These are phyloP conservation scores for Chrysomela aeneicollis DNA, from an alignment of 2,888 invertebrate species.

Conservation along the genomic window DNA sequence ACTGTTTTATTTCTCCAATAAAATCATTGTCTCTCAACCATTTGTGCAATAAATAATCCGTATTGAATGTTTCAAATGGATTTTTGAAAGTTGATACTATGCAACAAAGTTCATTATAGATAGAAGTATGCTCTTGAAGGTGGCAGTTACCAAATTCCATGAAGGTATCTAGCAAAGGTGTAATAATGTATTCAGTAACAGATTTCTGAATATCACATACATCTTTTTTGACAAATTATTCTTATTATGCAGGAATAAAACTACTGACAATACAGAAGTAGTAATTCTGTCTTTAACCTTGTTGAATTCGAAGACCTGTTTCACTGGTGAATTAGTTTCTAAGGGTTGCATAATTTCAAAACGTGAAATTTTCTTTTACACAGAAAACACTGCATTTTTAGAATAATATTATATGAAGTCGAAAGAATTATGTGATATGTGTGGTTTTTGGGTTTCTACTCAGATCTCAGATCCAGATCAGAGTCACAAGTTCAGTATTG, in stretches of 20 bases:
- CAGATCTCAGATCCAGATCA: no score
- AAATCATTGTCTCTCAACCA: constrained; percentile 10
- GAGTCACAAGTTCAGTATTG: no score
- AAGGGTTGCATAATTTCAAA: no score
- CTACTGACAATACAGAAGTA: background rate
- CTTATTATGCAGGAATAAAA: constrained; percentile 18
- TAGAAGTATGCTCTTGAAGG: background rate
- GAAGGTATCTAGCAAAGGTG: constrained; percentile 8
- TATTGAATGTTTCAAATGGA: background rate
- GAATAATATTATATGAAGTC: no score
- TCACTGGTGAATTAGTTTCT: background rate
- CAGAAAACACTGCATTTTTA: no score
- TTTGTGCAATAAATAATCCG: constrained; percentile 11
- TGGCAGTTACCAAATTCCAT: background rate
- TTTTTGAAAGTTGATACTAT: constrained; percentile 3
- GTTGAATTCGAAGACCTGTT: background rate
- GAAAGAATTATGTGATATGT: no score
- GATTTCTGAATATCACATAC: constrained; percentile 18
- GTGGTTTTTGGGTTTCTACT: no score
- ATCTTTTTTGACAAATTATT: constrained; percentile 23
- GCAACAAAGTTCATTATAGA: constrained; percentile 13
- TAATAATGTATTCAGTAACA: constrained; percentile 2
- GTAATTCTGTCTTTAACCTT: background rate
- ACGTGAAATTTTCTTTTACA: no score
- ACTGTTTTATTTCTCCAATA: constrained; percentile 40